A percentile compares a stretch with the other conserved stretches of the same genome.
Conservation (phyloP, 2,888 invertebrate species). For the Apamea sordens region DNA sequence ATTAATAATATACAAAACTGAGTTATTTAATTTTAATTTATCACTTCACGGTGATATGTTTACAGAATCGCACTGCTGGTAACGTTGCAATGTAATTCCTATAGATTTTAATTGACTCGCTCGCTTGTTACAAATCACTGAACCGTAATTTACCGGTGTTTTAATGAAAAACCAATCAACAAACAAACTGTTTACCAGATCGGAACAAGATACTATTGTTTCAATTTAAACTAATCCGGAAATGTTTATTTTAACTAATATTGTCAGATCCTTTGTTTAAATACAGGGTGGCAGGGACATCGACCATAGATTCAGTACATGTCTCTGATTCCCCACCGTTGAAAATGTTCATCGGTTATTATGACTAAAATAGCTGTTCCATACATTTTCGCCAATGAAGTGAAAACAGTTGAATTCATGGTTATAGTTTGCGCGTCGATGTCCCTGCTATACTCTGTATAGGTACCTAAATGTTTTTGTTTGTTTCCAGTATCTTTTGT, state of each 20-base stretch:
- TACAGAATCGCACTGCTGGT: too few relatives aligned
- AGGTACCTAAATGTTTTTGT: conserved; percentile 1
- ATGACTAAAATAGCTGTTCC: too few relatives aligned
- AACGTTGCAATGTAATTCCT: conserved; percentile 3
- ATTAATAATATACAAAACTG: too few relatives aligned
- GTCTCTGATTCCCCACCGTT: too few relatives aligned
- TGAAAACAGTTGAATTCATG: too few relatives aligned
- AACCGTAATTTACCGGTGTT: conserved; percentile 38
- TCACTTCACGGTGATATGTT: too few relatives aligned
- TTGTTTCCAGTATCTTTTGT: background rate
- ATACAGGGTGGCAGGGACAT: background rate
- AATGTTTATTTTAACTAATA: conserved; percentile 5
- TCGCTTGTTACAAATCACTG: conserved; percentile 33
- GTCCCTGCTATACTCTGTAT: too few relatives aligned
- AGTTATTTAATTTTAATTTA: too few relatives aligned
- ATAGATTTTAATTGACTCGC: conserved; percentile 32
- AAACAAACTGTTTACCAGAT: background rate
- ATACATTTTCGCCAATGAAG: too few relatives aligned
- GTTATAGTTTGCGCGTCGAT: too few relatives aligned
- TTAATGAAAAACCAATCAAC: conserved; percentile 52
- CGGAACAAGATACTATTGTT: conserved; percentile 28
- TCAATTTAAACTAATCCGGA: conserved; percentile 23
- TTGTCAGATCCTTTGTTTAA: background rate
- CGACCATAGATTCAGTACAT: too few relatives aligned
- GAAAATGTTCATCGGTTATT: too few relatives aligned